Evolutionary conservation across 2,797 vertebrate species (phyloP), one percentile per base, ranked within the genome.

Genomic region (Phataginus tricuspis): DNA sequence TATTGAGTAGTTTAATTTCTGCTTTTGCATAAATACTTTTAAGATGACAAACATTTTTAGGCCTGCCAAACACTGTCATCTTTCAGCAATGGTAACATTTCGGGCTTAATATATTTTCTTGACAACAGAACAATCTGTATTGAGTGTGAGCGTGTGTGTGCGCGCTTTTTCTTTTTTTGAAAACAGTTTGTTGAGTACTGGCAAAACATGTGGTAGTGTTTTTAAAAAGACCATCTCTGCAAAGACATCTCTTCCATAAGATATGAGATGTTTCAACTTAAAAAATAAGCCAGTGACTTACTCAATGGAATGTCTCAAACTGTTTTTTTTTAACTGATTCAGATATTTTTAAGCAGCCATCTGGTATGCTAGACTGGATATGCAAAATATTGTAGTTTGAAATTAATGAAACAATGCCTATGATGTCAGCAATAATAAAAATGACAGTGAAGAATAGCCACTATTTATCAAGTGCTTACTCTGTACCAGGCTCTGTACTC

Each of bases 1-100:
- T 94, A 96, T 98, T 98, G 98, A 98, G 96, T 97, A 98, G 98
- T 98, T 98, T 98, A 97, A 98, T 98, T 98, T 98, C 92, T 98
- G 97, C 96, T 98, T 98, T 98, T 98, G 97, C 97, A 98, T 98
- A 98, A 98, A 99, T 98, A 98, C 97, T 98, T 99, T 98, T 96
- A 98, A 98, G 98, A 98, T 99, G 98, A 99, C 98, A 99, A 98
- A 98, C 97, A 98, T 98, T 98, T 98, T 97, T 97, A 97, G 97
- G 97, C 97, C 98, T 98, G 99, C 98, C 98, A 99, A 98, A 98
- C 97, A 97, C 97, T 98, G 98, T 99, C 98, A 98, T 98, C 97
- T 98, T 98, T 98, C 98, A 98, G 98, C 98, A 98, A 95, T 96
- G 93, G 98, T 97, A 98, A 97, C 94, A 96, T 98, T 97, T 98